These are phyloP conservation scores for Drosophila atripex DNA, from an alignment of 2,888 invertebrate genomes.

Conservation along the genomic window DNA sequence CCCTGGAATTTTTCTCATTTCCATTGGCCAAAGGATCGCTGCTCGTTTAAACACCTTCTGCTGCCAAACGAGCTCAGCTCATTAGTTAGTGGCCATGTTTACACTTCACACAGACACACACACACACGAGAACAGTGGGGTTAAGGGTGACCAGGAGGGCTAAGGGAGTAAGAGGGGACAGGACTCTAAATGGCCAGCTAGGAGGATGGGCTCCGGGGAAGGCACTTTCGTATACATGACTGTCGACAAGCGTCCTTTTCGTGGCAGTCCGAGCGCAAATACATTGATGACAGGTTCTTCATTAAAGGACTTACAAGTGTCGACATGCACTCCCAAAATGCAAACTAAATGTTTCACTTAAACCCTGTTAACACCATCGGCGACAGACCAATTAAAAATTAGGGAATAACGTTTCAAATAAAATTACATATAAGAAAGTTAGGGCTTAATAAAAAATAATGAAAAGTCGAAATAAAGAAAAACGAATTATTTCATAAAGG, in stretches of 20 bases:
- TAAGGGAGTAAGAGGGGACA: not conserved
- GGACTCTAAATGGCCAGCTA: not conserved
- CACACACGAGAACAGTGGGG: constrained; percentile 11
- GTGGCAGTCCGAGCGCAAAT: constrained; percentile 28
- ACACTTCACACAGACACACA: constrained; percentile 5
- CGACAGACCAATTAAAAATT: not conserved
- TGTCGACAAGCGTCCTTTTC: constrained; percentile 5
- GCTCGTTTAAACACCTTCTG: not conserved
- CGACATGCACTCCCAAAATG: constrained; percentile 19
- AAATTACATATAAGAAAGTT: not conserved
- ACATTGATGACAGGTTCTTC: constrained; percentile 38
- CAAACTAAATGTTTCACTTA: constrained; percentile 10
- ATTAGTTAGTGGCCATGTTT: constrained; percentile 32
- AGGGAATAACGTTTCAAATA: not conserved
- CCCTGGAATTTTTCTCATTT: not conserved
- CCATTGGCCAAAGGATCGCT: not conserved
- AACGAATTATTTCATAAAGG: no score
- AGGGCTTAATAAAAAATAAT: not conserved
- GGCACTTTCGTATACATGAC: constrained; percentile 28
- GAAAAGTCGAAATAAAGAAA: not conserved
- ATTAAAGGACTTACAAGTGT: constrained; percentile 38
- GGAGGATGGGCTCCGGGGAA: not conserved
- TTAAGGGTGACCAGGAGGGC: not conserved
- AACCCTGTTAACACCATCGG: not conserved
- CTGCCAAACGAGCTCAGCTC: constrained; percentile 20